Evolutionary conservation across 92 coral and sea anemone genomes (phyloP), one percentile per base, ranked within the genome.

Genomic region (Actinostola sp.): DNA sequence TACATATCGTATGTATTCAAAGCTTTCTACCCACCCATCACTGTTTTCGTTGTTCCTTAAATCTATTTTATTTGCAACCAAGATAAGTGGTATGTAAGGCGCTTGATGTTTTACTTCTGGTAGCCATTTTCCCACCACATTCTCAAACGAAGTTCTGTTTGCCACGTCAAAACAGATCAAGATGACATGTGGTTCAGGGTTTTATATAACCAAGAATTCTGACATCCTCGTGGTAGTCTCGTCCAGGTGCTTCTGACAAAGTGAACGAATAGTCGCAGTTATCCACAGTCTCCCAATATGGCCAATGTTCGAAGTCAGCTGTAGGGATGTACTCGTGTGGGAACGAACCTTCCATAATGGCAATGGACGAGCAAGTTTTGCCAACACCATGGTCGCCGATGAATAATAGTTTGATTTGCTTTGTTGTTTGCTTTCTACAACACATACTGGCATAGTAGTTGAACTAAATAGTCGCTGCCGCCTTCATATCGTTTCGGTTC

Each of bases 301-400:
- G 14, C 62, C 77, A 83, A 62, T 82, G 77, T 52, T 93, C 91
- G 66, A 83, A 87, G 21, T 46, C 19, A 13, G 90, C 96, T 50
- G 90, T 86, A 2, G 97, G 96, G 13, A 86, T 87, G 48, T 89
- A 93, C 25, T 78, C 65, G 68, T 61, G 5, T 8, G 91, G 88
- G 26, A 83, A 86, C 15, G 62, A 58, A 44, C 66, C 59, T 0
- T 81, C 82, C 17, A 70, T 69, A 38, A 75, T 82, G 0, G 85
- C 21, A 42, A 86, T 77, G 9, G 83, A 73, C 29, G 90, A 67
- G 36, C 75, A 73, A 4, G 97, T 77, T 59, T 89, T 93, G 7
- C 97, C 97, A 2, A 88, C 94, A 12, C 79, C 89, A 19, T 92
- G 86, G 55, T 93, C 97, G 21, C 97, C 97, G 1, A 93, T 86